A percentile compares a stretch with the other conserved stretches of the same genome.
These are phyloP conservation scores for Potamilus streckersoni DNA, from an alignment of 1,140 invertebrate genomes.

Conservation along the genomic window DNA sequence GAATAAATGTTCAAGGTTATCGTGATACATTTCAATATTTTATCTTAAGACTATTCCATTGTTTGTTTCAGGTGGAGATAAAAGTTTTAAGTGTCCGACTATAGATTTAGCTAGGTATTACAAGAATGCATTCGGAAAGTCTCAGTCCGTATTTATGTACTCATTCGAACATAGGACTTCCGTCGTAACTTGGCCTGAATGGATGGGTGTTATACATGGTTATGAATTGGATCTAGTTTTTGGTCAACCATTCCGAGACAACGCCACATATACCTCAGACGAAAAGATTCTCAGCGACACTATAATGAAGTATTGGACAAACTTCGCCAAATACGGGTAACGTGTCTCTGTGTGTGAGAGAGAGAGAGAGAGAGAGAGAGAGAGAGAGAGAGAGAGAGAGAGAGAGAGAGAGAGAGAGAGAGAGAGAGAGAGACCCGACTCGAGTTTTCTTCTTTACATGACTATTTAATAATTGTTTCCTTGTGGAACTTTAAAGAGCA, in stretches of 20 bases:
- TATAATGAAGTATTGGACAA: slow-evolving; percentile 91
- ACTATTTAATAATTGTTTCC: too few species aligned
- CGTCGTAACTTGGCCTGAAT: slow-evolving; percentile 91
- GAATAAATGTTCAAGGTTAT: too few species aligned
- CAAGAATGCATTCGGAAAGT: neutral
- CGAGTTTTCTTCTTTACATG: too few species aligned
- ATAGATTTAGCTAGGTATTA: slow-evolving; percentile 39
- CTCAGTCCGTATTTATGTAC: slow-evolving; percentile 42
- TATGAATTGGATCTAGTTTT: slow-evolving; percentile 96
- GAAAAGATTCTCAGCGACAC: slow-evolving; percentile 88
- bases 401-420: too few species aligned
- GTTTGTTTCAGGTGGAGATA: slow-evolving; percentile 43
- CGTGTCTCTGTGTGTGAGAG: too few species aligned
- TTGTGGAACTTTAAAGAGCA: too few species aligned
- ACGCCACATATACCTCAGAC: slow-evolving; percentile 85
- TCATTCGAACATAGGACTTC: slow-evolving; percentile 44
- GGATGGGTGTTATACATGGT: slow-evolving; percentile 95
- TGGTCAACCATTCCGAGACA: slow-evolving; percentile 83
- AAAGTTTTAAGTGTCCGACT: slow-evolving; percentile 51
- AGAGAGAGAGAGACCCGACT: too few species aligned
- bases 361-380: too few species aligned
- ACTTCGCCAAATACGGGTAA: slow-evolving; percentile 95
- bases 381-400: too few species aligned
- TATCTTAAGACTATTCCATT: slow-evolving; percentile 22
- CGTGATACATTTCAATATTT: too few species aligned